Conservation (phyloP, 1,140 invertebrate genomes). For the Cyclargus thomasi region DNA sequence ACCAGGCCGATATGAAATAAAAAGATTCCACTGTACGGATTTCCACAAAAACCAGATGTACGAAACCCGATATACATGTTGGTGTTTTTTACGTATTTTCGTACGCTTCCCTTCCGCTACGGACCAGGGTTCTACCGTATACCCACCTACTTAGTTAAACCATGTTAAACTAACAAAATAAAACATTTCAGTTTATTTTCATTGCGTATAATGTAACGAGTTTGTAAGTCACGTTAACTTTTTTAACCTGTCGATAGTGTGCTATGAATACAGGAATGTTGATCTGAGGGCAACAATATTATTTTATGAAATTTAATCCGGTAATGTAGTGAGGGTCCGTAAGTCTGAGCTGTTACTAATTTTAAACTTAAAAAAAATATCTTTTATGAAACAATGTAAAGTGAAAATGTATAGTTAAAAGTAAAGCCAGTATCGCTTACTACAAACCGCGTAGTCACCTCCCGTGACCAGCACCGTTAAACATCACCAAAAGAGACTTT, state of each 20-base stretch:
- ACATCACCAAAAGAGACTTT: not conserved
- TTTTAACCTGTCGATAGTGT: not conserved
- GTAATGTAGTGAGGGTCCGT: too few relatives aligned
- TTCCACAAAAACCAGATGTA: slow-evolving; percentile 50
- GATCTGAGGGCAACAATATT: too few relatives aligned
- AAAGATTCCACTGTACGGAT: slow-evolving; percentile 27
- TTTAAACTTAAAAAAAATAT: too few relatives aligned
- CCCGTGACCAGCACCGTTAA: not conserved
- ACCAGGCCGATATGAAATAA: not conserved
- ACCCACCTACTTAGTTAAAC: slow-evolving; percentile 26
- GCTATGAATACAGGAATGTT: not conserved
- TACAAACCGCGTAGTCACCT: slow-evolving; percentile 2
- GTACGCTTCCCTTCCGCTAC: slow-evolving; percentile 36
- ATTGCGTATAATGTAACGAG: not conserved
- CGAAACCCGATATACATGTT: slow-evolving; percentile 49
- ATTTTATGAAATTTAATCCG: too few relatives aligned
- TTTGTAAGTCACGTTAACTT: not conserved
- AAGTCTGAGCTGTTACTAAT: too few relatives aligned
- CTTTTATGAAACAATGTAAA: too few relatives aligned
- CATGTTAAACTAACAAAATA: slow-evolving; percentile 20
- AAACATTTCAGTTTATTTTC: not conserved
- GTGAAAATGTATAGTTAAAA: too few relatives aligned
- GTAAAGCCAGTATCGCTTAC: slow-evolving; percentile 1
- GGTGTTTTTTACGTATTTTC: slow-evolving; percentile 39
- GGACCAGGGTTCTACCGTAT: slow-evolving; percentile 22